Conservation (phyloP, 2,888 invertebrate genomes). For the Drosophila anomelani region DNA sequence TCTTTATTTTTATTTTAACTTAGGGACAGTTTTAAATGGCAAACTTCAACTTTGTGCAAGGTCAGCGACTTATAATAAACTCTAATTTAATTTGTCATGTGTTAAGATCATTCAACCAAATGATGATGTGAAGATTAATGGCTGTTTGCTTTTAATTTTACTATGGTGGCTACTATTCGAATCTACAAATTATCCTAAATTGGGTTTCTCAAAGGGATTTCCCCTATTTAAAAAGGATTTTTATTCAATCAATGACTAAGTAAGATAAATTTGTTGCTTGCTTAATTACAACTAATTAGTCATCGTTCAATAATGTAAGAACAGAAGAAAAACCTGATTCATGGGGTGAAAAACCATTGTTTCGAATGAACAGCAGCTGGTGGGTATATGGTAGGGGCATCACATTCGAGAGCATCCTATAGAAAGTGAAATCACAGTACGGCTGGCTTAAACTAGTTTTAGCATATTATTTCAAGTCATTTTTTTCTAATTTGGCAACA, state of each 20-base stretch:
- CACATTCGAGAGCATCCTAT: constrained; percentile 3
- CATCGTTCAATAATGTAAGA: constrained; percentile 11
- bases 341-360: constrained; percentile 15
- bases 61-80: constrained; percentile 2
- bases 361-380: background rate
- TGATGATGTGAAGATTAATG: background rate
- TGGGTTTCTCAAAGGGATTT: background rate
- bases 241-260: background rate
- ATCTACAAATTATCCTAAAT: background rate
- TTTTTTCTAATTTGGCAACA: constrained; percentile 18
- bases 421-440: constrained; percentile 27
- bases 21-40: background rate
- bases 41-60: background rate
- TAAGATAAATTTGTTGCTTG: background rate
- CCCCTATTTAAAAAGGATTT: constrained; percentile 1
- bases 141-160: background rate
- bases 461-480: background rate
- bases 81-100: background rate
- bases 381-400: background rate
- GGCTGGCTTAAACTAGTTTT: constrained; percentile 15
- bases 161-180: background rate
- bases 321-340: constrained; percentile 21
- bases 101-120: constrained; percentile 15
- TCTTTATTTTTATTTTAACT: no score
- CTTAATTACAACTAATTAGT: constrained; percentile 29